Evolutionary conservation across 2,888 invertebrate species (phyloP), one percentile per base, ranked within the genome.

Genomic region (Hydriomena furcata): DNA sequence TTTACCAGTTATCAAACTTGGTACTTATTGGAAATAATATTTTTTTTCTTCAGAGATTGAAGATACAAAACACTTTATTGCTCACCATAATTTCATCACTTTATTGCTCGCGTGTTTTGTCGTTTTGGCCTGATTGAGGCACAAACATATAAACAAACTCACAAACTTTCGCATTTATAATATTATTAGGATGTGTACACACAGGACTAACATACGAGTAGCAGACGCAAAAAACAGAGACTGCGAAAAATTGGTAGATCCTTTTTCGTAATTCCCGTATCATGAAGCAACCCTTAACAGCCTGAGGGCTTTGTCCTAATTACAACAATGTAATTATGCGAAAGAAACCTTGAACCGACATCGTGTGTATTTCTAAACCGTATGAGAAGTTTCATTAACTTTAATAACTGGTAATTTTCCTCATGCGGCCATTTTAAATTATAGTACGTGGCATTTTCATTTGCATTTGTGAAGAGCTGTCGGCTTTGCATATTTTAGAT

Each of bases 261-360:
- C 28, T 1, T 11, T n/a, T 10, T 28, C 6, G 1, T 6, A 2
- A 12, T 28, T 4, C 17, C 17, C 28, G 6, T 28, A 11, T 6
- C 6, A 2, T 11, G 11, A 28, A 5, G 11, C 7, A 12, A 7
- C 7, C 30, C 31, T 13, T 4, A 31, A 13, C 7, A 10, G 7
- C 1, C 30, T 1, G 7, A 7, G 17, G 17, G 2, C 17, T 17
- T 17, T 17, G 17, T 17, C 31, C 41, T 51, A 40, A 51, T 51
- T 49, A 37, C 40, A 41, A 12, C 35, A 27, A 43, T 21, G 25
- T 50, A 38, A 50, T 47, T 47, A 50, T 27, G 34, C 21, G 27
- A 47, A 54, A 55, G 35, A 46, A 55, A 28, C 40, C 47, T 40
- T 35, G 42, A 40, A 34, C 42, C 31, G 40, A 47, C 51, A 20